Conservation (phyloP, 2,888 invertebrate species). For the Odontocolon sp. region DNA sequence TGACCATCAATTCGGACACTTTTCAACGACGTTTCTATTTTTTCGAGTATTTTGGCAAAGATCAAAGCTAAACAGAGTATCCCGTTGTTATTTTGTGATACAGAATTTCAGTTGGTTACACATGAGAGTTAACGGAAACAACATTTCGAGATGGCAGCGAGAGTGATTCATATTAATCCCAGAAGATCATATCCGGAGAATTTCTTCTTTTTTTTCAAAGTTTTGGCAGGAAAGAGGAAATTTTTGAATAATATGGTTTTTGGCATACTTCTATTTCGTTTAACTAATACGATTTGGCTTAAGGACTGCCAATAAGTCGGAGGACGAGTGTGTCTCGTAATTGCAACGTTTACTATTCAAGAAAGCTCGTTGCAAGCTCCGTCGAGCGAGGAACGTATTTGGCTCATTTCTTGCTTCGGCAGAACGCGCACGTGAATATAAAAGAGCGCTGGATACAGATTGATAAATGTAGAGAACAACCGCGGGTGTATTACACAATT, state of each 20-base stretch:
- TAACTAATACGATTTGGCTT: no score
- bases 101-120: neutral
- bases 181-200: neutral
- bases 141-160: neutral
- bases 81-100: neutral
- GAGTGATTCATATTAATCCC: neutral
- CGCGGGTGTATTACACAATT: neutral
- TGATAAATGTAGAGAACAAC: neutral
- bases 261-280: no score
- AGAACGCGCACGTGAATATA: neutral
- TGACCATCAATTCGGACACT: neutral
- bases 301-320: no score
- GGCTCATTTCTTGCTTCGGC: no score
- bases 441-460: neutral
- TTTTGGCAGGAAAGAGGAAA: no score
- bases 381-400: no score
- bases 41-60: slow-evolving; percentile 1
- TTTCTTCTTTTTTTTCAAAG: no score
- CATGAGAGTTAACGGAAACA: neutral
- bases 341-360: no score
- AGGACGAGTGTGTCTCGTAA: no score
- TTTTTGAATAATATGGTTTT: no score
- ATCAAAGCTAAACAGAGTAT: neutral
- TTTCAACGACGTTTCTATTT: neutral
- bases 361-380: no score